Evolutionary conservation across 2,888 invertebrate species (phyloP), one percentile per base, ranked within the genome.

Genomic region (Torymus tubicola): DNA sequence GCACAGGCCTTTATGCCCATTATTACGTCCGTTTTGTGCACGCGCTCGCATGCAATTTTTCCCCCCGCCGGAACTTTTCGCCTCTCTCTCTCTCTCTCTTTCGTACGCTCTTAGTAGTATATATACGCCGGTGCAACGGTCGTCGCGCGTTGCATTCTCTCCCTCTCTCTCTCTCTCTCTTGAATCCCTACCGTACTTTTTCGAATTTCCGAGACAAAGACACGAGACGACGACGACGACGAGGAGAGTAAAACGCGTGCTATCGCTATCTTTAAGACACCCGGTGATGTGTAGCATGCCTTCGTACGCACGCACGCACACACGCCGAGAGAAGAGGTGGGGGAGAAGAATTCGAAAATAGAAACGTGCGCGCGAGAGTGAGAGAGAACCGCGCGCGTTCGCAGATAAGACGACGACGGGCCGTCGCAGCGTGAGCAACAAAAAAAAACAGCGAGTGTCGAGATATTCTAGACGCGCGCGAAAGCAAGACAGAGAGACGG

Each of bases 331-430:
- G 3, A 16, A 3, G 10, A 4, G 50, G 50, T n/a, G 50, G 24
- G 61, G 12, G 18, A 18, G 61, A 60, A 31, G 67, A 57, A 61
- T 68, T 78, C 78, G 63, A 78, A 78, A 78, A 78, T 78, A 78
- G 72, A 78, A 73, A 61, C 73, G 61, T 60, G 65, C 65, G 58
- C 61, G 52, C 31, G 4, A n/a, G n/a, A n/a, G n/a, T n/a, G n/a
- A n/a, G n/a, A n/a, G n/a, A n/a, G n/a, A n/a, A n/a, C n/a, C n/a
- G n/a, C 74, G 24, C 75, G 61, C 73, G 64, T 16, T 42, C 52
- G 14, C 21, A 77, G 76, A 77, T 77, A 77, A 77, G 76, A 69
- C 18, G 21, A 2, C 18, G n/a, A 12, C 11, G 63, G 2, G 12
- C 18, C 31, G 2, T n/a, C n/a, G 63, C 31, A 57, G 61, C 13